Base-by-base conservation (phyloP, 2,113 vertebrate species). In the Rattus norvegicus region DNA sequence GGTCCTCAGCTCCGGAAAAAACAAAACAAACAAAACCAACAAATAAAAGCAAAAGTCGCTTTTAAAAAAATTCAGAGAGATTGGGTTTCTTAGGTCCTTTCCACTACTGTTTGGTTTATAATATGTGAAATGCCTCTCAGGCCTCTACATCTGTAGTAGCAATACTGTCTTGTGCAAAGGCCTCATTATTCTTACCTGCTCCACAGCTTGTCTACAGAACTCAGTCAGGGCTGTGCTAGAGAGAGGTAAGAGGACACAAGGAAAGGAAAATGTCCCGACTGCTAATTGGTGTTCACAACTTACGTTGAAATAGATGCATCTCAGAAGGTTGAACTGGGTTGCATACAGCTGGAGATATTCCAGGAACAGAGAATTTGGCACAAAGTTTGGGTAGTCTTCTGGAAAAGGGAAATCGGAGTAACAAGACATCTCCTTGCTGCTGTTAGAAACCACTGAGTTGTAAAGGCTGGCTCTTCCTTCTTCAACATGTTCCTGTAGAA, bases 381-480 rank as follows among this genome's bases (percentile, higher is more conserved):
- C 91, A 96, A 97, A 99, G 98, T 99, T 99, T 63, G 99, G 99
- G 94, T 97, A 99, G 84, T 99, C 95, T 36, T 98, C 98, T 0
- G 99, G 99, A 98, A 99, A 98, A 63, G 99, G 99, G 85, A 99
- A 99, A 87, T 99, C 99, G 61, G 99, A 98, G 95, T 98, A 99
- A 96, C 98, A 99, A 97, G 99, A 99, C 98, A 99, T 99, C 97
- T 99, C 99, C 95, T 99, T 99, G 96, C 98, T 99, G 92, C 98
- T 99, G 98, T 99, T 99, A 93, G 96, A 98, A 77, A 99, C 98
- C 94, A 99, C 95, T 17, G 99, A 99, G 69, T 98, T 98, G 97
- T 99, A 99, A 90, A 99, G 98, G 94, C 98, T 98, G 96, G 98
- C 94, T 75, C 97, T 98, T 17, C 97, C 98, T 30, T 98, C 97